Evolutionary conservation across 1,140 invertebrate genomes (phyloP), one percentile per base, ranked within the genome.

Genomic region (Diuraphis noxia): DNA sequence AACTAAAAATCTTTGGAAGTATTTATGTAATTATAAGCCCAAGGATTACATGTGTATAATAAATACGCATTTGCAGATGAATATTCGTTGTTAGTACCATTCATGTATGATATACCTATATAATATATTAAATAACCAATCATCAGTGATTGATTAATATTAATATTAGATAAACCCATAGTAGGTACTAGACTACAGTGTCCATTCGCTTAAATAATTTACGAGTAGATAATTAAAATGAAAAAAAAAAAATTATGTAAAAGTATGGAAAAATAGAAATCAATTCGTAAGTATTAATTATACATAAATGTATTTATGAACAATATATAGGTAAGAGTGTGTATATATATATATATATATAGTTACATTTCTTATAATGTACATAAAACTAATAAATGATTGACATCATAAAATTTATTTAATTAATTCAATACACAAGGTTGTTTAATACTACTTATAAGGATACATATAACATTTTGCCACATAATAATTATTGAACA

Each of bases 1-100:
- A 52, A 86, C 21, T 52, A 52, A 36, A 84, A 84, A 86, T 86
- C 85, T 52, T 86, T 86, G 85, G 85, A 86, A 86, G 85, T 86
- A 86, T 86, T 86, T 86, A 34, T 49, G 85, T 49, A 25, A 38
- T 52, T 49, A 38, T 52, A 86, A 86, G 85, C 85, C 85, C 85
- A 86, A 86, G 85, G 85, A 86, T 86, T 86, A 86, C 85, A 52
- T 25, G 85, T 38, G 43, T 36, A 25, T 86, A 86, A 52, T 38
- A 52, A 85, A 85, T 85, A 85, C 82, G 82, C 82, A 21, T 85
- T 46, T 43, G 82, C 82, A n/a, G 79, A 38, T 5, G 3, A 2
- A 81, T 38, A 10, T 40, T 81, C 36, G 23, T 25, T 40, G 21
- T 38, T 40, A 81, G 34, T 81, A 25, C 8, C 25, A 72, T 63